Conservation (phyloP, 2,888 invertebrate genomes). For the Synanthedon formicaeformis region DNA sequence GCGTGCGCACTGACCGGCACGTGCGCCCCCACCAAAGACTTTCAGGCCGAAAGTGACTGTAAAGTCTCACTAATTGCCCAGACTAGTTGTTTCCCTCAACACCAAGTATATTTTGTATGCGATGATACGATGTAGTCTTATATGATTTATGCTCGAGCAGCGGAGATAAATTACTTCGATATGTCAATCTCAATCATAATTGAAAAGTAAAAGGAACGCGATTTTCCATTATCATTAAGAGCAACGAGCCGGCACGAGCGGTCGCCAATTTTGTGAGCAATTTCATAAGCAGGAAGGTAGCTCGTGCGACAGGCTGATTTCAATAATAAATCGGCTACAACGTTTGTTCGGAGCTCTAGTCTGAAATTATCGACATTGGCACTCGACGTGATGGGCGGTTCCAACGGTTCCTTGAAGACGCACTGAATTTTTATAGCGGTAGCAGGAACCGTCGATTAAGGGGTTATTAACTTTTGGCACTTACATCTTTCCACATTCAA, state of each 20-base stretch:
- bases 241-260: slow-evolving; percentile 50
- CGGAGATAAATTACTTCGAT: slow-evolving; percentile 34
- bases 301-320: slow-evolving; percentile 57
- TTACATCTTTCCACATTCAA: slow-evolving; percentile 18
- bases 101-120: too few species aligned
- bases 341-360: slow-evolving; percentile 41
- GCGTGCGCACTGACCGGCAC: slow-evolving; percentile 56
- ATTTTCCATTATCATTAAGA: slow-evolving; percentile 46
- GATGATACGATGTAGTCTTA: too few species aligned
- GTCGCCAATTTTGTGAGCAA: slow-evolving; percentile 61
- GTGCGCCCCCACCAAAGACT: slow-evolving; percentile 41
- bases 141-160: not conserved
- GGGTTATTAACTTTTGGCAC: slow-evolving; percentile 42
- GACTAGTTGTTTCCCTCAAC: too few species aligned
- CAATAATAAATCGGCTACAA: slow-evolving; percentile 64
- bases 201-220: slow-evolving; percentile 35
- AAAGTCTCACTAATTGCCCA: slow-evolving; percentile 4
- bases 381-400: slow-evolving; percentile 48
- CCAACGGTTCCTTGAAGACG: slow-evolving; percentile 46
- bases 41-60: slow-evolving; percentile 25
- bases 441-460: slow-evolving; percentile 43
- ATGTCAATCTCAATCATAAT: slow-evolving; percentile 49
- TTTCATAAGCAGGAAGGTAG: slow-evolving; percentile 53
- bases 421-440: slow-evolving; percentile 49
- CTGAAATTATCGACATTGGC: slow-evolving; percentile 57